Evolutionary conservation across 1,140 invertebrate genomes (phyloP), one percentile per base, ranked within the genome.

Genomic region (Leptinotarsa texana): DNA sequence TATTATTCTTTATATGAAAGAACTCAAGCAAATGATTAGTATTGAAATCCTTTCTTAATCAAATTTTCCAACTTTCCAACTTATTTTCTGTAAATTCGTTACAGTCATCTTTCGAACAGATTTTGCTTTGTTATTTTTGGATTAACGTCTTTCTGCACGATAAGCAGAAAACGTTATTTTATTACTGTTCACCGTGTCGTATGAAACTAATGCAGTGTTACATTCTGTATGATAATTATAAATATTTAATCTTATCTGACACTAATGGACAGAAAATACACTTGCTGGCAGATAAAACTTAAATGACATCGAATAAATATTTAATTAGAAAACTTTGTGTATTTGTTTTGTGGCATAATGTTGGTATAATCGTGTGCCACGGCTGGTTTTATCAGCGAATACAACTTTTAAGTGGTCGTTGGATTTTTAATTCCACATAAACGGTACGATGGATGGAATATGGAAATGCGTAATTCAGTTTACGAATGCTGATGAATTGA

Each of bases 191-290:
- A 65, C 24, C 21, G 63, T 65, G 63, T 27, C 63, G 13, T 33
- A 65, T 65, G 21, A 65, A 65, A 33, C 63, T 27, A 24, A 65
- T 21, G 63, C 21, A 65, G 17, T 33, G 27, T 21, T 21, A 65
- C 63, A 65, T 22, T 65, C 13, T 33, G 21, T 33, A 57, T 4
- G 21, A 21, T 65, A 13, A 65, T 21, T 65, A 65, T 65, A 65
- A 65, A 65, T 65, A 65, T 65, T 65, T 65, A 21, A 22, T 65
- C 63, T 65, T 33, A 65, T 65, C 63, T 65, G 63, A 65, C 63
- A 65, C 63, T 65, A 65, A 65, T 65, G 11, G 63, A 13, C 63
- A 65, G 11, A 22, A 65, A 65, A 22, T 65, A 22, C 27, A 65
- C 63, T 24, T 65, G 63, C 21, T 33, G 27, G 17, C 63, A 57